phyloP scores from a whole-genome alignment of 2,113 vertebrate genomes.

The Triplophysa rosa region DNA sequence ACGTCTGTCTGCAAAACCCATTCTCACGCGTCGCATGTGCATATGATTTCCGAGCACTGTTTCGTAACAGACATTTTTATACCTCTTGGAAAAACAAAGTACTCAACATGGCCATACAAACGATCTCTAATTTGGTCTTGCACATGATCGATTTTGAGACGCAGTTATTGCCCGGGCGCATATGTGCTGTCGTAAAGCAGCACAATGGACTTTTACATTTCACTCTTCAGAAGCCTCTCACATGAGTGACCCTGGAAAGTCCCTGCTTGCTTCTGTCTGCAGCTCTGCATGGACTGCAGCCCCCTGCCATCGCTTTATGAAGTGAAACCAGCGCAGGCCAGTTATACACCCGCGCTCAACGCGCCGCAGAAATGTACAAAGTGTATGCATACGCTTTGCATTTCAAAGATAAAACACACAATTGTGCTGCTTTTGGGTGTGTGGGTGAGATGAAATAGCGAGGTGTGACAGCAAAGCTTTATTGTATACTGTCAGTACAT shows the following conservation, averaged over 20 bases:
- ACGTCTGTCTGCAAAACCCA: conserved; percentile 4
- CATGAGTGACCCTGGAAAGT: conserved; percentile 72
- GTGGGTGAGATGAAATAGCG: neutral
- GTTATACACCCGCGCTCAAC: conserved; percentile 14
- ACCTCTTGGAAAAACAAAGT: conserved; percentile 4
- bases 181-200: conserved; percentile 60
- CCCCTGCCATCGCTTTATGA: conserved; percentile 27
- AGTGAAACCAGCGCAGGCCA: conserved; percentile 35
- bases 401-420: neutral
- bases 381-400: neutral
- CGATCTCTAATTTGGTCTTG: conserved; percentile 16
- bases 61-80: conserved; percentile 6
- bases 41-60: neutral
- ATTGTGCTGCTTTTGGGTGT: neutral
- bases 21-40: neutral
- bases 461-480: neutral
- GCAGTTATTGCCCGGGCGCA: conserved; percentile 29
- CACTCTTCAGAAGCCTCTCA: conserved; percentile 69
- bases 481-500: too few species aligned
- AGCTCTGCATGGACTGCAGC: conserved; percentile 27
- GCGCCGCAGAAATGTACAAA: neutral
- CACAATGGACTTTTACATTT: conserved; percentile 76
- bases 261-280: conserved; percentile 38
- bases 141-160: conserved; percentile 17
- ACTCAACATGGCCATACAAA: conserved; percentile 21